phyloP scores from a whole-genome alignment of 2,113 vertebrate genomes.

The Pycnonotus jocosus region DNA sequence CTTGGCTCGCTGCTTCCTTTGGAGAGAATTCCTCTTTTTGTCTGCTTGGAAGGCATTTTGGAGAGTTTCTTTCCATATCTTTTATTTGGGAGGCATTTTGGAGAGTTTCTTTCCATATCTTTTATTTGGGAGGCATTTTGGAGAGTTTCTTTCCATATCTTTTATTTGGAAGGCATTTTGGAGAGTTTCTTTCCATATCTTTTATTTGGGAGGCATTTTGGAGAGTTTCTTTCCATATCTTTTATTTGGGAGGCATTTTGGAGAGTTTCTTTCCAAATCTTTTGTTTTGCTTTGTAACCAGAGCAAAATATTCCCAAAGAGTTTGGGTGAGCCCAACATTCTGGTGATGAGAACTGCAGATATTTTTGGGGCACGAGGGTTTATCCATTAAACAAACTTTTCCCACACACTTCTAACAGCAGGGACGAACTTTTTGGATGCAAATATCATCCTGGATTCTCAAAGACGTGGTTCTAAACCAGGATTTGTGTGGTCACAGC shows the following conservation, averaged over 20 bases:
- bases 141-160: fast-evolving
- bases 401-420: not conserved
- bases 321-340: not conserved
- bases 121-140: not conserved
- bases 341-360: not conserved
- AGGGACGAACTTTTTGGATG: not conserved
- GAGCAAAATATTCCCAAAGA: not conserved
- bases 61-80: fast-evolving
- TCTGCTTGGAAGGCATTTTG: not conserved
- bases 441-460: fast-evolving
- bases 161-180: not conserved
- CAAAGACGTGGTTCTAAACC: fast-evolving
- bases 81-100: not conserved
- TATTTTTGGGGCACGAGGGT: not conserved
- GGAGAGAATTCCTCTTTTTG: not conserved
- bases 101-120: fast-evolving
- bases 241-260: not conserved
- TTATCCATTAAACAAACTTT: not conserved
- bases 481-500: not conserved
- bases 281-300: not conserved
- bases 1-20: not conserved
- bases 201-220: not conserved
- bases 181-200: fast-evolving
- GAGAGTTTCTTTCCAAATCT: fast-evolving
- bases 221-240: fast-evolving